Evolutionary conservation across 2,888 invertebrate genomes (phyloP).

Genomic region (Megalurothrips usitatus): DNA sequence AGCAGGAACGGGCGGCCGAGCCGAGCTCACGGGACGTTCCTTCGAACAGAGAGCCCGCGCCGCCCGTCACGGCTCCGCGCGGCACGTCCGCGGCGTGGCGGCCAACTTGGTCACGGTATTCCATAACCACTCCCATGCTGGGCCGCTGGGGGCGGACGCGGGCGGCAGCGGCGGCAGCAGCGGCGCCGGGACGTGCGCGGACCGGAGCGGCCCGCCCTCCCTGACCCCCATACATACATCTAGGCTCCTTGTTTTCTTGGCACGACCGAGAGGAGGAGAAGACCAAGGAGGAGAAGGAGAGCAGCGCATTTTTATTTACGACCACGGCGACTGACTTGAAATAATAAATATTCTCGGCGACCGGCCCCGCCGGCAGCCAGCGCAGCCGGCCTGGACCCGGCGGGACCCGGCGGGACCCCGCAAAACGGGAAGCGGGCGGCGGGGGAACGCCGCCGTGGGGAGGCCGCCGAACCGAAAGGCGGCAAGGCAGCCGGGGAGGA

Average conservation of each 20-base stretch:
- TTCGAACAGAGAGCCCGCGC: no score
- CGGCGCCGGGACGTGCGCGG: not conserved
- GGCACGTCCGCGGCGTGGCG: no score
- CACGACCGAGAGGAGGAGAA: not conserved
- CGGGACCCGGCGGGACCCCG: no score
- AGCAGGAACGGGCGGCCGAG: no score
- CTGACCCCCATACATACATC: constrained; percentile 14
- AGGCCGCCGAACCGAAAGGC: not conserved
- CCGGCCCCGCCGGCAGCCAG: no score
- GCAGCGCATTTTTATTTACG: constrained; percentile 13
- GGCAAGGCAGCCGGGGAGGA: not conserved
- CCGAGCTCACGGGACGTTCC: no score
- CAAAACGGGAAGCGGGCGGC: not conserved
- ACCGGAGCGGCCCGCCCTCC: not conserved
- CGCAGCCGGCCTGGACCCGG: no score
- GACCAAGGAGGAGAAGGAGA: no score
- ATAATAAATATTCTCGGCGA: not conserved
- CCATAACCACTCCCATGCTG: no score
- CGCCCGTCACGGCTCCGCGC: no score
- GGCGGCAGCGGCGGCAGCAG: not conserved
- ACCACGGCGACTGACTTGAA: constrained; percentile 19
- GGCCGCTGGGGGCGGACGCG: no score
- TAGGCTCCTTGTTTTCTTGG: constrained; percentile 15
- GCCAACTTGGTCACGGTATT: no score
- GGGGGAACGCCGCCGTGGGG: not conserved